Evolutionary conservation across 1,140 invertebrate species (phyloP).

Genomic region (Platorchestia sp.): DNA sequence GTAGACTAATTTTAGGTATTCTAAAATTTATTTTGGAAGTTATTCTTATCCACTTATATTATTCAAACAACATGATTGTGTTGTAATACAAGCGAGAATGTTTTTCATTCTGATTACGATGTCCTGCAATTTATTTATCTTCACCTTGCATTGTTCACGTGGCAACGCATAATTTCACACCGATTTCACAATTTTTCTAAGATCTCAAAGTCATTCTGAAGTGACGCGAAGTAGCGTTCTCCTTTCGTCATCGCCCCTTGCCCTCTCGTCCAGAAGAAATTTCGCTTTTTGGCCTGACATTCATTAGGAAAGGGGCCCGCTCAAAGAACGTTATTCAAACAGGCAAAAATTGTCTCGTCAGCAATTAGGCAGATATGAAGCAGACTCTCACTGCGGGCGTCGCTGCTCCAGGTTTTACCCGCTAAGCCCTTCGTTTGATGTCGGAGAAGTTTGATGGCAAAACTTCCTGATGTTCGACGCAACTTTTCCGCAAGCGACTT

Average conservation of each 20-base stretch:
- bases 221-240: neutral
- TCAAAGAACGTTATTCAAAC: constrained; percentile 17
- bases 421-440: constrained; percentile 28
- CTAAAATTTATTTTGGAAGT: neutral
- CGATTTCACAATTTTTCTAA: neutral
- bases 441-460: constrained; percentile 16
- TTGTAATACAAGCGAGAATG: neutral
- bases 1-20: neutral
- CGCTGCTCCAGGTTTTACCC: neutral
- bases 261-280: neutral
- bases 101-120: neutral
- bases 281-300: neutral
- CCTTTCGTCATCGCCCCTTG: neutral
- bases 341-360: constrained; percentile 21
- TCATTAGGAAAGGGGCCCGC: neutral
- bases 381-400: constrained; percentile 1
- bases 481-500: constrained; percentile 23
- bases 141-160: neutral
- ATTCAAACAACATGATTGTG: neutral
- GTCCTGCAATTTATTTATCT: neutral
- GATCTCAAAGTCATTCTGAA: neutral
- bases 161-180: neutral
- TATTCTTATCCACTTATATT: neutral
- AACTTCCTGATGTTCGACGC: constrained; percentile 39
- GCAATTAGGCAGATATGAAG: constrained; percentile 24